A percentile compares a stretch with the other conserved stretches of the same genome.
Evolutionary conservation across 1,140 invertebrate genomes (phyloP).

Genomic region (Sitophilus oryzae): DNA sequence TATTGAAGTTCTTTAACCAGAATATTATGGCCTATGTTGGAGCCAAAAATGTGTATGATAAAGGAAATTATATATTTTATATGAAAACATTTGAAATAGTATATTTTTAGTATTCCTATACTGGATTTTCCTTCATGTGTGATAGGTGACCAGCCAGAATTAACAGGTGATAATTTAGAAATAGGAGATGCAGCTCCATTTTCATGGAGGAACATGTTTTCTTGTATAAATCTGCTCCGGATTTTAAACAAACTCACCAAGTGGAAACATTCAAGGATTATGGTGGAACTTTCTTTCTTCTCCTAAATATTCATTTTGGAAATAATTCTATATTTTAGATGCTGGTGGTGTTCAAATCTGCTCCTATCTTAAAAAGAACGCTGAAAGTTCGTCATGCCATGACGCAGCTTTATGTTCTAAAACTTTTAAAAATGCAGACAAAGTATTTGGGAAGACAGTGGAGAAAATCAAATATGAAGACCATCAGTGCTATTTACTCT

Average conservation of each 20-base stretch:
- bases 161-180: constrained; percentile 84
- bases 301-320: too few relatives aligned
- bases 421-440: constrained; percentile 98
- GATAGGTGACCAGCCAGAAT: constrained; percentile 90
- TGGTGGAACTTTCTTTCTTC: constrained; percentile 62
- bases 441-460: constrained; percentile 98
- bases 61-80: neutral
- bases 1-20: constrained; percentile 99
- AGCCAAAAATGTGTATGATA: constrained; percentile 79
- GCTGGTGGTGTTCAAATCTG: constrained; percentile 99
- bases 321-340: constrained; percentile 62
- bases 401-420: constrained; percentile 97
- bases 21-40: constrained; percentile 94
- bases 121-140: constrained; percentile 95
- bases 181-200: constrained; percentile 81
- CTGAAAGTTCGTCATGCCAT: constrained; percentile 93
- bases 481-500: constrained; percentile 97
- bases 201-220: constrained; percentile 98
- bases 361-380: constrained; percentile 94
- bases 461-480: constrained; percentile 99
- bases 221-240: constrained; percentile 93
- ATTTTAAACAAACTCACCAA: constrained; percentile 99
- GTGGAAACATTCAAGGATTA: constrained; percentile 98
- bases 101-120: constrained; percentile 69
- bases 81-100: neutral